phyloP scores from a whole-genome alignment of 30 jellyfish, hydroid and myxozoan species.

The Turritopsis rubra region DNA sequence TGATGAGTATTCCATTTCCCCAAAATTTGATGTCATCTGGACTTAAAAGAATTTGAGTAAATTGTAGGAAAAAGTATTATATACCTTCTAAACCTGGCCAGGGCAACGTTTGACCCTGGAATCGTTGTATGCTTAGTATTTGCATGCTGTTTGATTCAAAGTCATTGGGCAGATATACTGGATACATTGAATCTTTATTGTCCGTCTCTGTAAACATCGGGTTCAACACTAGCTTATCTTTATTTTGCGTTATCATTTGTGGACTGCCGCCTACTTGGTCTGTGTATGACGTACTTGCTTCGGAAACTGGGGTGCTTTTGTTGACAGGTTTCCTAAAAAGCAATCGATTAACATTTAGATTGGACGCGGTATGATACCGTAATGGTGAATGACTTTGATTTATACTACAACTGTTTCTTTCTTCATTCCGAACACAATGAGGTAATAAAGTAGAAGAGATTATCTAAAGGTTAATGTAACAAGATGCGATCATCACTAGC shows the following conservation, averaged over 20 bases:
- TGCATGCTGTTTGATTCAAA: conserved; percentile 5
- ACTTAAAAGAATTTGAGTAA: neutral
- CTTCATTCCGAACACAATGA: too few species aligned
- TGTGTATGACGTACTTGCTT: neutral
- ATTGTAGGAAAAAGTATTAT: neutral
- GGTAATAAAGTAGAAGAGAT: too few species aligned
- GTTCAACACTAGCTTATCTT: conserved; percentile 1
- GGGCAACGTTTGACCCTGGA: neutral
- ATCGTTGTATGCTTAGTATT: conserved; percentile 4
- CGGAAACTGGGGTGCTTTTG: neutral
- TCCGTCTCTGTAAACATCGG: neutral
- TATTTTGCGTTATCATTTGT: neutral
- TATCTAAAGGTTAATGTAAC: too few species aligned
- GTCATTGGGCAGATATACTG: conserved; percentile 1
- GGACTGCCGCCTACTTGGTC: neutral
- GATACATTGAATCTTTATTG: neutral
- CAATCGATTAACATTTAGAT: too few species aligned
- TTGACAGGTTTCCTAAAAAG: neutral
- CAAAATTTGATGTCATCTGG: neutral
- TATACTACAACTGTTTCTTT: too few species aligned
- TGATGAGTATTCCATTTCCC: neutral
- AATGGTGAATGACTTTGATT: neutral
- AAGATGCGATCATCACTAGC: too few species aligned
- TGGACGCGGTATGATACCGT: neutral
- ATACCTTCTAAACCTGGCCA: conserved; percentile 17